Evolutionary conservation across 2,113 vertebrate genomes (phyloP).

Genomic region (Plectropomus leopardus): DNA sequence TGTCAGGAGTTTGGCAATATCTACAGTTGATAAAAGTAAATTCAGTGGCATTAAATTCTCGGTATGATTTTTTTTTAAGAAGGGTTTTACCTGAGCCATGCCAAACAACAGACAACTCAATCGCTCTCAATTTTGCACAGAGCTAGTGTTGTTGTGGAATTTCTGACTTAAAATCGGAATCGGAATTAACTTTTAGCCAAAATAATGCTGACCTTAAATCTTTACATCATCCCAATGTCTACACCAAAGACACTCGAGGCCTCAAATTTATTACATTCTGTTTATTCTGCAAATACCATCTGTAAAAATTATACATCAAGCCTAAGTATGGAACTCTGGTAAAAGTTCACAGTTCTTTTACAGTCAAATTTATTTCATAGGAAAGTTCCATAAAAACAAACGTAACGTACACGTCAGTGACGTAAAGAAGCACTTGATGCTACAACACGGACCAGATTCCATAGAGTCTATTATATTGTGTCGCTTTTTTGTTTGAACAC

Average conservation of each 20-base stretch:
- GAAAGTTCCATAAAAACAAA: slow-evolving; percentile 79
- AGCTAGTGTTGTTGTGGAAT: too few relatives aligned
- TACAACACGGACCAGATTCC: slow-evolving; percentile 74
- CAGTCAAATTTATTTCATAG: slow-evolving; percentile 70
- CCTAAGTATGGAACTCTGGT: slow-evolving; percentile 77
- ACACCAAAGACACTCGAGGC: neutral
- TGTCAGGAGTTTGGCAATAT: too few relatives aligned
- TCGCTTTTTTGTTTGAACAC: slow-evolving; percentile 31
- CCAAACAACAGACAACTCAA: too few relatives aligned
- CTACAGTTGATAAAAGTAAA: too few relatives aligned
- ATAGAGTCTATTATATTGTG: slow-evolving; percentile 33
- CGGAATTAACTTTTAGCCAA: too few relatives aligned
- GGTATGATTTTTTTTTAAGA: too few relatives aligned
- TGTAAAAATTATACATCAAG: slow-evolving; percentile 86
- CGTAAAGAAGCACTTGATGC: slow-evolving; percentile 78
- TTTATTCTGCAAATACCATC: slow-evolving; percentile 87
- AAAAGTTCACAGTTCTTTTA: slow-evolving; percentile 79
- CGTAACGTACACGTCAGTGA: slow-evolving; percentile 56
- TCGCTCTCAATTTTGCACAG: too few relatives aligned
- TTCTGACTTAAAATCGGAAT: too few relatives aligned
- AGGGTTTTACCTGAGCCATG: too few relatives aligned
- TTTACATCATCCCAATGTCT: neutral
- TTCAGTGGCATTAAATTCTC: too few relatives aligned
- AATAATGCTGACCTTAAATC: too few relatives aligned
- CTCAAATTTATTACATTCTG: slow-evolving; percentile 68